These are phyloP conservation scores for Penaeus indicus DNA, from an alignment of 1,140 invertebrate genomes.

Conservation along the genomic window DNA sequence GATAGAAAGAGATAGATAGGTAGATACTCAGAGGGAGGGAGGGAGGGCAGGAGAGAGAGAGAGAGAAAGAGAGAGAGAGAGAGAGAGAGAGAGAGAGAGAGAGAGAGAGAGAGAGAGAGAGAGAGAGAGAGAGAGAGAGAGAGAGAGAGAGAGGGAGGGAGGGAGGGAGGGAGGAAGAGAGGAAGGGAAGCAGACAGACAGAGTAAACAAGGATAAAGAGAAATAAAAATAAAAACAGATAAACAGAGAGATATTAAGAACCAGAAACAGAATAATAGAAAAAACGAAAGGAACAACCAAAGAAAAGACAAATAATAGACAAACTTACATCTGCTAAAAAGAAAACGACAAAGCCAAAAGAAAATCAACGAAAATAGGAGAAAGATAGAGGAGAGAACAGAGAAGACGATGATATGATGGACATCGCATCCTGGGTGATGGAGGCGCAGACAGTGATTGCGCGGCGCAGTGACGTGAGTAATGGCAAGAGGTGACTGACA, in stretches of 20 bases:
- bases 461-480: no score
- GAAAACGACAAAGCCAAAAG: neutral
- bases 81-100: neutral
- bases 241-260: no score
- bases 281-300: no score
- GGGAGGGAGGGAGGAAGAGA: neutral
- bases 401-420: neutral
- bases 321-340: neutral
- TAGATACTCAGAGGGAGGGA: no score
- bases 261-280: no score
- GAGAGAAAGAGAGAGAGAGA: neutral
- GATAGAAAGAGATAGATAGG: neutral
- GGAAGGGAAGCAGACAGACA: no score
- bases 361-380: neutral
- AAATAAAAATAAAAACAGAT: no score
- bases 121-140: constrained; percentile 4
- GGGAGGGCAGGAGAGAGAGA: neutral
- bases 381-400: neutral
- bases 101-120: neutral
- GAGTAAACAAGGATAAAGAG: neutral
- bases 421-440: neutral
- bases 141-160: neutral
- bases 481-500: no score
- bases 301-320: neutral
- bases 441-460: neutral